Evolutionary conservation across 2,888 invertebrate genomes (phyloP).

Genomic region (Plagodis dolabraria): DNA sequence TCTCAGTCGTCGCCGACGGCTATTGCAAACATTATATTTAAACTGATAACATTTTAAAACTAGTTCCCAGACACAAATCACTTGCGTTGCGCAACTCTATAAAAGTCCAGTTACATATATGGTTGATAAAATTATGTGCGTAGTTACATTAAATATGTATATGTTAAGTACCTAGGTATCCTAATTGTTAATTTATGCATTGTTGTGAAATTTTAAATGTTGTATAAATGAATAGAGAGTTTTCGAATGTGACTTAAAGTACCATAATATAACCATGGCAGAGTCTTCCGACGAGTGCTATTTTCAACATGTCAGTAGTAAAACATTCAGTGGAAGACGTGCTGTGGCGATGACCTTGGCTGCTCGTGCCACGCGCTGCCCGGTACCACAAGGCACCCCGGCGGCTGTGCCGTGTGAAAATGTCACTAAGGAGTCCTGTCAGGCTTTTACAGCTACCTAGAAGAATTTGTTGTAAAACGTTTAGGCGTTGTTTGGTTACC

Average conservation of each 20-base stretch:
- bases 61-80: constrained; percentile 27
- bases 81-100: constrained; percentile 22
- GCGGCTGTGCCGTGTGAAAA: constrained; percentile 45
- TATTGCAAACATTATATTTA: constrained; percentile 25
- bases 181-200: constrained; percentile 17
- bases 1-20: constrained; percentile 13
- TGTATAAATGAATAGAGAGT: too few relatives aligned
- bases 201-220: constrained; percentile 11
- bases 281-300: background rate
- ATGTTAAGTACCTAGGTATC: constrained; percentile 11
- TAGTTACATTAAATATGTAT: constrained; percentile 18
- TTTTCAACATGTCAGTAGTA: constrained; percentile 14
- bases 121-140: constrained; percentile 20
- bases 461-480: background rate
- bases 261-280: background rate
- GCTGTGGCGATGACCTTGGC: constrained; percentile 32
- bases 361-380: constrained; percentile 56
- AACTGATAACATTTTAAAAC: constrained; percentile 28
- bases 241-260: too few relatives aligned
- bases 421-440: constrained; percentile 39
- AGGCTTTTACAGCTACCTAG: background rate
- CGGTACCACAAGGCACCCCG: constrained; percentile 52
- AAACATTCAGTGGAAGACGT: constrained; percentile 12
- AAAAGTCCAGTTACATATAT: constrained; percentile 21
- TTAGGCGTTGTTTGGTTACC: constrained; percentile 26